These are phyloP conservation scores for Callimorpha dominula DNA, from an alignment of 2,888 invertebrate species.

Conservation along the genomic window DNA sequence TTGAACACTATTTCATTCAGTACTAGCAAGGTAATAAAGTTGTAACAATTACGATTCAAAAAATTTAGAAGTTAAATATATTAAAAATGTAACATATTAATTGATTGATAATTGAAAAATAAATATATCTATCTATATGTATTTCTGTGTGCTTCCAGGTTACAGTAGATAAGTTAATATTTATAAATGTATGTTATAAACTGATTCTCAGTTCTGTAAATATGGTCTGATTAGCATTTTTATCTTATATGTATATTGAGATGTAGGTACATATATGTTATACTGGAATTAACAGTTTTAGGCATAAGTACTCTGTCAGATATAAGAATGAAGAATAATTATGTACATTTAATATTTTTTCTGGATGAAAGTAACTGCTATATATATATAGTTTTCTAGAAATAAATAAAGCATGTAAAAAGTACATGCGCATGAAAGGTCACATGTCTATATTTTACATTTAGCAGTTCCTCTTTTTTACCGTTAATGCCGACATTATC, in stretches of 20 bases:
- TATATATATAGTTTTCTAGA: not conserved
- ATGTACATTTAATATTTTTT: not conserved
- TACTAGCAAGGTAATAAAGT: too few species aligned
- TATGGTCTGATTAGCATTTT: constrained; percentile 80
- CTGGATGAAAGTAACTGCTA: not conserved
- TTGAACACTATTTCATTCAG: not conserved
- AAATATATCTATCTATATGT: constrained; percentile 59
- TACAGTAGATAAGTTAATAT: constrained; percentile 68
- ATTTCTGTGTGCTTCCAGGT: constrained; percentile 86
- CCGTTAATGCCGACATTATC: not conserved
- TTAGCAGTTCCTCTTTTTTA: not conserved
- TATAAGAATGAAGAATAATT: not conserved
- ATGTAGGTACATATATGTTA: constrained; percentile 46
- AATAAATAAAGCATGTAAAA: not conserved
- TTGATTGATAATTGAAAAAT: constrained; percentile 35
- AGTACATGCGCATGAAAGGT: not conserved
- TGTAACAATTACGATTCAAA: constrained; percentile 13
- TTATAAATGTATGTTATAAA: constrained; percentile 50
- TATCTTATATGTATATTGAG: constrained; percentile 71
- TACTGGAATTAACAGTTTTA: constrained; percentile 46
- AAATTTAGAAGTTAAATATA: constrained; percentile 17
- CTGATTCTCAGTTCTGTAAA: constrained; percentile 72
- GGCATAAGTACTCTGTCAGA: constrained; percentile 38
- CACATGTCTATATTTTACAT: not conserved
- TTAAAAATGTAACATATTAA: constrained; percentile 42